Evolutionary conservation across 2,113 vertebrate species (phyloP).

Genomic region (Larimichthys polyactis): DNA sequence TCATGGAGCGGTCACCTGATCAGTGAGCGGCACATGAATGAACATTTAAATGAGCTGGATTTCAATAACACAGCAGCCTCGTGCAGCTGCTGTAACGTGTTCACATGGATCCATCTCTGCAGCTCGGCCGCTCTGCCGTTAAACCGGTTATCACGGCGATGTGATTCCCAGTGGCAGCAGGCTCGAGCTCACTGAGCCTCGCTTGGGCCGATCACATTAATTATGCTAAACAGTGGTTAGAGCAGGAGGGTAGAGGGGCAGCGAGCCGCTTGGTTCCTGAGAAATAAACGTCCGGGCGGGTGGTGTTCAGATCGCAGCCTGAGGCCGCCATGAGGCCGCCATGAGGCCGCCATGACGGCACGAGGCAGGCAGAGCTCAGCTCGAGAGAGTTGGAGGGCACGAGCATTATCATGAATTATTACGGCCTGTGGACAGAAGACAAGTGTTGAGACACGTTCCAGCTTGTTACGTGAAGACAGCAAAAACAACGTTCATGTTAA

Average conservation of each 20-base stretch:
- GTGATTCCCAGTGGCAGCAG: conserved; percentile 78
- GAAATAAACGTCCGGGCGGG: conserved; percentile 38
- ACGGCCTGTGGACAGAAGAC: not conserved
- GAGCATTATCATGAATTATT: conserved; percentile 21
- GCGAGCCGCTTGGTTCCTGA: conserved; percentile 16
- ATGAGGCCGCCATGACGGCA: not conserved
- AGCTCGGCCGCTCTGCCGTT: not conserved
- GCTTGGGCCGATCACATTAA: conserved; percentile 87
- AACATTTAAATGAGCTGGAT: too few species aligned
- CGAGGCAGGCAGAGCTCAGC: too few species aligned
- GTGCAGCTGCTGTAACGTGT: too few species aligned
- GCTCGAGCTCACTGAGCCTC: conserved; percentile 62
- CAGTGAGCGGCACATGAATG: too few species aligned
- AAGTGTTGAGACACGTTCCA: conserved; percentile 60
- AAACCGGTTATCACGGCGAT: conserved; percentile 57
- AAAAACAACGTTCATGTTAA: not conserved
- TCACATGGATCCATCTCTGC: not conserved
- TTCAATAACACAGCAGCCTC: too few species aligned
- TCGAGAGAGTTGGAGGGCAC: conserved; percentile 23
- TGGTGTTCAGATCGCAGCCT: conserved; percentile 42
- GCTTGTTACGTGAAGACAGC: conserved; percentile 50
- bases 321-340: conserved; percentile 19
- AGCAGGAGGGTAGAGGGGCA: conserved; percentile 12
- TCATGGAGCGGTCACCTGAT: too few species aligned
- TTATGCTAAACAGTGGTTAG: conserved; percentile 87